Base-by-base conservation (phyloP, 2,113 vertebrate species). In the Clinocottus analis region DNA sequence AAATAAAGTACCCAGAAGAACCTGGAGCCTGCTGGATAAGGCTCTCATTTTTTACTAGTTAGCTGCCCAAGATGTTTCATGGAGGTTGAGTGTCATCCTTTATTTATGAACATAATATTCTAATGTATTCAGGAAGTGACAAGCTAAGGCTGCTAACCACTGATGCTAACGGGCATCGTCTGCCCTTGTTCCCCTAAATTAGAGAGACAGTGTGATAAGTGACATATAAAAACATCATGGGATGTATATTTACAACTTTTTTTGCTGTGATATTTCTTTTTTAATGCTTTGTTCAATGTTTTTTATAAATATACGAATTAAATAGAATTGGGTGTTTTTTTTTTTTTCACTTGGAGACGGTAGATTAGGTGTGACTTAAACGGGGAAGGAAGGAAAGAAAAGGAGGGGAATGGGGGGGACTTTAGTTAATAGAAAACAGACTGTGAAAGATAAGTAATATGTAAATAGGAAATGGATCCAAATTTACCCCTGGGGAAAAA, bases 391-490 rank as follows among this genome's bases (percentile, higher is more conserved):
- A 69, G 43, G 17, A 29, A 27, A 47, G 37, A 31, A 60, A 49
- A 68, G 37, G 17, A 41, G 37, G 89, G 16, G 51, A 2, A 0
- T 17, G 6, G 16, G 45, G 45, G 31, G 41, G 16, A n/a, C 35
- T 47, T 29, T 80, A 63, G 68, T 88, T 87, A 83, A 90, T 87
- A 84, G 71, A 87, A 75, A 83, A 85, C 71, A 56, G 77, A 74
- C 63, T 55, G 47, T 49, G 67, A 73, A 53, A 83, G 86, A 85
- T 91, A 93, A 94, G 94, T 95, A 94, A 93, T 90, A 94, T 96
- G 95, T 95, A 92, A 88, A 94, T 85, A 89, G 85, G 85, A 87
- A 93, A 92, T 78, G 79, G 87, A 76, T 88, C 85, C 82, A 89
- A 87, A 90, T 90, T 80, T 91, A 90, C 83, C 89, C 92, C 77